Evolutionary conservation across 2,797 vertebrate species (phyloP), one percentile per base, ranked within the genome.

Genomic region (Melanogrammus aeglefinus): DNA sequence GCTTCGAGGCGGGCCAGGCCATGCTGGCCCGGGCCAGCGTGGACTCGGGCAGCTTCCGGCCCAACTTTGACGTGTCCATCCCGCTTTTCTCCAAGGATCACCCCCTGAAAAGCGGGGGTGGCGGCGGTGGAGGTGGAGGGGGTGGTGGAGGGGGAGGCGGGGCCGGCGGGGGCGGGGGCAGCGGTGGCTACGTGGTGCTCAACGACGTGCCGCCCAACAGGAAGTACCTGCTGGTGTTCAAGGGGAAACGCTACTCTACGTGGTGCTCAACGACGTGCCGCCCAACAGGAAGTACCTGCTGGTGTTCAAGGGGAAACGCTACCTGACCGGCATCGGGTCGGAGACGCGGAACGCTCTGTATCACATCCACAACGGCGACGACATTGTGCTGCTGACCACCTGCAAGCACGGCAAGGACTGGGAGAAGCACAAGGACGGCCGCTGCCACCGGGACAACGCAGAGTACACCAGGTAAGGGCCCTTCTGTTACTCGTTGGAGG

Each of bases 341-440:
- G 95, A 95, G 91, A 95, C 94, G 1, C 93, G 94, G 90, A 95
- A 95, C n/a, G 94, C 95, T 79, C 92, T 95, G 75, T 94, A 95
- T 88, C 95, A 95, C 88, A 90, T 95, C 88, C 92, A 95, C 89
- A 95, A 95, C 29, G 92, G 92, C 80, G 91, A 94, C 66, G 94
- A 95, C 87, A 88, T 95, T 39, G 85, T 95, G 78, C 93, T 95
- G 82, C 89, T 95, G 89, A 95, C 95, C 75, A 95, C 95, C 3
- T 95, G 95, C 77, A 95, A 94, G 83, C 95, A 95, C 2, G 95
- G 95, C 66, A 95, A 95, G 82, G 95, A 95, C 91, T 95, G 95
- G 95, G 94, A 95, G 89, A 95, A 91, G 71, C 94, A 95, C 85
- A 95, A 95, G 86, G 95, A 95, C 83, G 82, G 90, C 1, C 90